phyloP scores from a whole-genome alignment of 2,888 invertebrate species.

The Drosophila tripunctata region DNA sequence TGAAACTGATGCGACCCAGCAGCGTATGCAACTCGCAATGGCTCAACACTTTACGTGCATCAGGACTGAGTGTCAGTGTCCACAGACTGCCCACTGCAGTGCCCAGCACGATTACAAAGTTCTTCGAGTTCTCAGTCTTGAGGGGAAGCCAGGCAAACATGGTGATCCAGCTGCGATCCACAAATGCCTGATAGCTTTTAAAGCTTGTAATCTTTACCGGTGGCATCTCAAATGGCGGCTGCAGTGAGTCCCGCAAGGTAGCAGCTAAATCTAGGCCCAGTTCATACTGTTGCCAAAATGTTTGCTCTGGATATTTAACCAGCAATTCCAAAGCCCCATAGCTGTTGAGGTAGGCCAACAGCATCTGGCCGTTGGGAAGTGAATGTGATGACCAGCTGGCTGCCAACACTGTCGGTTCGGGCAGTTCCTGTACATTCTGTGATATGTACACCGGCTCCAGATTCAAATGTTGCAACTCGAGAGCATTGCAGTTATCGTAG shows the following conservation, averaged over 20 bases:
- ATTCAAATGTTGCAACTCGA: slow-evolving; percentile 73
- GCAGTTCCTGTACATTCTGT: slow-evolving; percentile 58
- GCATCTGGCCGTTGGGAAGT: slow-evolving; percentile 30
- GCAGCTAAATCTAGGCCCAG: slow-evolving; percentile 32
- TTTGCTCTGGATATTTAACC: slow-evolving; percentile 35
- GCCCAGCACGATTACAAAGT: slow-evolving; percentile 52
- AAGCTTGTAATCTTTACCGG: slow-evolving; percentile 45
- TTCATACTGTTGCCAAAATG: slow-evolving; percentile 51
- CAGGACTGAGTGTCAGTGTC: slow-evolving; percentile 37
- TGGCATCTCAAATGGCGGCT: no score
- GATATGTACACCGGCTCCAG: slow-evolving; percentile 76
- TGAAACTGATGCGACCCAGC: slow-evolving; percentile 64
- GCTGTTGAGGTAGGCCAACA: slow-evolving; percentile 68
- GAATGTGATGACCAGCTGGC: slow-evolving; percentile 48
- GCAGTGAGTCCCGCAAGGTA: slow-evolving; percentile 23
- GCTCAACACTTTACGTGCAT: slow-evolving; percentile 26
- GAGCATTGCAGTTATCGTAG: slow-evolving; percentile 56
- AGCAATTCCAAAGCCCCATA: slow-evolving; percentile 73
- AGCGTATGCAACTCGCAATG: slow-evolving; percentile 56
- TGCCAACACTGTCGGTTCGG: slow-evolving; percentile 42
- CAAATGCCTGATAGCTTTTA: slow-evolving; percentile 45
- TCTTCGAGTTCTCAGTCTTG: background rate
- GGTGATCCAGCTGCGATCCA: slow-evolving; percentile 76
- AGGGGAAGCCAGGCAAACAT: slow-evolving; percentile 66
- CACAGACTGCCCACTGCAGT: slow-evolving; percentile 79